Percentiles rank a stretch among this genome's conserved stretches.
Evolutionary conservation across 2,797 vertebrate genomes (phyloP).

Genomic region (Cynodonichthys magdalenae): DNA sequence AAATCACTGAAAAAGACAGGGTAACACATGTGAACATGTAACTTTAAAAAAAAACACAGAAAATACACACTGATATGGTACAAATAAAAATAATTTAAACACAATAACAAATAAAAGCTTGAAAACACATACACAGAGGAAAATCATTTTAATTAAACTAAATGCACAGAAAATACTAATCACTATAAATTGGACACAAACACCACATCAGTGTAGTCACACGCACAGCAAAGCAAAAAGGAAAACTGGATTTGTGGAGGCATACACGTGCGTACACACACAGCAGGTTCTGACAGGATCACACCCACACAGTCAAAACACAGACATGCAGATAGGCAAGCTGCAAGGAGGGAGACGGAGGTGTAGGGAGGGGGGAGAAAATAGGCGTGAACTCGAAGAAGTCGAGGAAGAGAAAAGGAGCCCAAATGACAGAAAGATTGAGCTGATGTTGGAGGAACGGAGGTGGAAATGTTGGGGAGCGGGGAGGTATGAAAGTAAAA

Average conservation of each 20-base stretch:
- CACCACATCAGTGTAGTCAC: background rate
- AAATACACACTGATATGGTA: constrained; percentile 5
- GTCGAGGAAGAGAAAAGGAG: constrained; percentile 5
- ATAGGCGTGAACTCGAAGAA: constrained; percentile 2
- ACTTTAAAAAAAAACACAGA: background rate
- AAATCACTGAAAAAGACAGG: constrained; percentile 9
- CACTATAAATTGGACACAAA: constrained; percentile 1
- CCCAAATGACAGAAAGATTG: constrained; percentile 6
- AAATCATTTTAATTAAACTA: constrained; percentile 25
- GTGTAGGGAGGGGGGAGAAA: constrained; percentile 23
- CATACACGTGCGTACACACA: constrained; percentile 35
- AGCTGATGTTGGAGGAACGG: constrained; percentile 9
- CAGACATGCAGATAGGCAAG: constrained; percentile 72
- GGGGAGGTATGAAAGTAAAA: constrained; percentile 14
- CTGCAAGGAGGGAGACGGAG: constrained; percentile 59
- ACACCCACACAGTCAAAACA: constrained; percentile 75
- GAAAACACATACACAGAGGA: constrained; percentile 21
- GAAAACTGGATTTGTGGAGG: constrained; percentile 13
- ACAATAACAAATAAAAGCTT: constrained; percentile 10
- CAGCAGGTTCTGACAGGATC: constrained; percentile 71
- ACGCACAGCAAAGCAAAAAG: constrained; percentile 13
- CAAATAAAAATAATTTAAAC: constrained; percentile 6
- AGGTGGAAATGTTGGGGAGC: background rate
- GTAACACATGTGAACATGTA: background rate
- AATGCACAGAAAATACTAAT: constrained; percentile 5